These are phyloP conservation scores for Parelbella ahira DNA, from an alignment of 2,888 invertebrate species.

Conservation along the genomic window DNA sequence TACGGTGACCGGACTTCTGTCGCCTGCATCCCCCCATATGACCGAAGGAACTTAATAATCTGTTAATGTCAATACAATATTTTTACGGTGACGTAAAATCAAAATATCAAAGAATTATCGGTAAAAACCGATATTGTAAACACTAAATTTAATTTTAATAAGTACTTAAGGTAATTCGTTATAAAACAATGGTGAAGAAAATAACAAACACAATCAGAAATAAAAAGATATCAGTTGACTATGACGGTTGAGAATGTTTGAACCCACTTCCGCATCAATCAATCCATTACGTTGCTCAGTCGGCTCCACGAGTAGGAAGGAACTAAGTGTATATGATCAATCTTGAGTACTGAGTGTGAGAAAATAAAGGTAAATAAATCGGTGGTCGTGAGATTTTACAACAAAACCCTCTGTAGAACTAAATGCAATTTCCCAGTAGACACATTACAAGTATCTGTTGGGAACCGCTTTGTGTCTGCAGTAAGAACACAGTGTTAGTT, in stretches of 20 bases:
- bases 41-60: constrained; percentile 8
- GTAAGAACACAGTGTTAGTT: constrained; percentile 59
- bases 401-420: constrained; percentile 44
- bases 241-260: no score
- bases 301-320: constrained; percentile 30
- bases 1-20: constrained; percentile 42
- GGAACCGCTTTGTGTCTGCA: constrained; percentile 64
- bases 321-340: constrained; percentile 59
- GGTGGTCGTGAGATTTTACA: constrained; percentile 60
- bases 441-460: constrained; percentile 48
- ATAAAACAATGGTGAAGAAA: no score
- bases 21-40: constrained; percentile 10
- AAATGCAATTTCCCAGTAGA: constrained; percentile 64
- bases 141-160: no score
- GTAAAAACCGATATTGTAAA: no score
- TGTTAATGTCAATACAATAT: constrained; percentile 1
- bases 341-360: constrained; percentile 53
- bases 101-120: no score
- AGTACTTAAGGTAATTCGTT: no score
- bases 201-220: no score
- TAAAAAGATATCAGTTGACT: no score
- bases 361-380: constrained; percentile 54
- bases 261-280: constrained; percentile 17
- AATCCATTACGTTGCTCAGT: constrained; percentile 24
- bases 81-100: no score